phyloP scores from a whole-genome alignment of 1,140 invertebrate genomes.

The Hormaphis cornu region DNA sequence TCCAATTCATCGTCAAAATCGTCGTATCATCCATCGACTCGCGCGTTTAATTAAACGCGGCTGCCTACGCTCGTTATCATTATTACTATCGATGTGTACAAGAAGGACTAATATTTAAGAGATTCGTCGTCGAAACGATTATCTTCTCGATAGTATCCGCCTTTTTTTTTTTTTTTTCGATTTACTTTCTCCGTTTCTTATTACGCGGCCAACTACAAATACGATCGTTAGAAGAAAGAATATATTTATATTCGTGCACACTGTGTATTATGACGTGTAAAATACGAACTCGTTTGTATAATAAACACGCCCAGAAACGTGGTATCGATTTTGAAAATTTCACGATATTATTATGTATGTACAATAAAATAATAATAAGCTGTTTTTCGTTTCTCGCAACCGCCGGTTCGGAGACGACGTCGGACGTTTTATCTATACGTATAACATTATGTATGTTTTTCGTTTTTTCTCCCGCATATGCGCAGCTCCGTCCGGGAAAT shows the following conservation, averaged over 20 bases:
- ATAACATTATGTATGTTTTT: too few relatives aligned
- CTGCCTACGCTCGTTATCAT: slow-evolving; percentile 20
- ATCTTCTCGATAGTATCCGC: not conserved
- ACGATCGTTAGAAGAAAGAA: slow-evolving; percentile 11
- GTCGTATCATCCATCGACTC: not conserved
- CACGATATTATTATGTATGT: too few relatives aligned
- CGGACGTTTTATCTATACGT: too few relatives aligned
- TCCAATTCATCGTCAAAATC: too few relatives aligned
- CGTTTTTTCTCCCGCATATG: too few relatives aligned
- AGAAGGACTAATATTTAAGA: not conserved
- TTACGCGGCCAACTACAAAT: not conserved
- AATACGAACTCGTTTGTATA: slow-evolving; percentile 8
- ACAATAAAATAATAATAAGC: too few relatives aligned
- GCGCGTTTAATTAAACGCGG: slow-evolving; percentile 13
- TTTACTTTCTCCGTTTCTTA: not conserved
- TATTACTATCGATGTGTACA: too few relatives aligned
- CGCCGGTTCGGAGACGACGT: too few relatives aligned
- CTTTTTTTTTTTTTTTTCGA: not conserved
- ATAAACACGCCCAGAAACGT: slow-evolving; percentile 5
- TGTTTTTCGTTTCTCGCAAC: too few relatives aligned
- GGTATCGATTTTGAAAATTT: slow-evolving; percentile 5
- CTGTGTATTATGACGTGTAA: not conserved
- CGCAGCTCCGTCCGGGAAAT: too few relatives aligned
- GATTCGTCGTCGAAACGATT: slow-evolving; percentile 2
- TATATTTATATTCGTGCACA: not conserved